Percentiles rank a stretch among this genome's conserved stretches.
Conservation (phyloP, 2,113 vertebrate genomes). For the Diphyllodes magnificus region DNA sequence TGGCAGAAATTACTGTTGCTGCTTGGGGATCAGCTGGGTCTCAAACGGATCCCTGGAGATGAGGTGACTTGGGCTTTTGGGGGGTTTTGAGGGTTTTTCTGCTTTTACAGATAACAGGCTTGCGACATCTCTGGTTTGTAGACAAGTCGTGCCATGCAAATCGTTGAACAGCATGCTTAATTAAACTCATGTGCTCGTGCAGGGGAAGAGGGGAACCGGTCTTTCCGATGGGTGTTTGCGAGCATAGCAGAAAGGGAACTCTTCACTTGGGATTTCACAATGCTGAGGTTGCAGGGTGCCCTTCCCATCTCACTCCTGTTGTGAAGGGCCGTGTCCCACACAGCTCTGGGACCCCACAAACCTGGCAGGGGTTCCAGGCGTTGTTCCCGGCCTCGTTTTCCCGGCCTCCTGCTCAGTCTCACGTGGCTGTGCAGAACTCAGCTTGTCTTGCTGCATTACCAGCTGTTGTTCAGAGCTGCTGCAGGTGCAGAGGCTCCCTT, state of each 20-base stretch:
- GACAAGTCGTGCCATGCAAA: background rate
- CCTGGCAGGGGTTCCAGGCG: accelerated
- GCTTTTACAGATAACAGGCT: background rate
- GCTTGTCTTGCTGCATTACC: background rate
- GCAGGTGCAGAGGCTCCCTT: background rate
- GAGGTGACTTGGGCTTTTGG: background rate
- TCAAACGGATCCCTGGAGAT: background rate
- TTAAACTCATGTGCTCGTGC: background rate
- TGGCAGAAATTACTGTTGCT: background rate
- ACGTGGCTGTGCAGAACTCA: accelerated
- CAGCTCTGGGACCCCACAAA: background rate
- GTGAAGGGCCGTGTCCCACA: accelerated
- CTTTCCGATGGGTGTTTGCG: background rate
- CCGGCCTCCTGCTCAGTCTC: background rate
- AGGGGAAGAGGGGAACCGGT: background rate
- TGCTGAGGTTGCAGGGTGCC: accelerated
- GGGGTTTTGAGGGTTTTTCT: background rate
- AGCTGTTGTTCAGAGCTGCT: background rate
- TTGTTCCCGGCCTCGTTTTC: accelerated
- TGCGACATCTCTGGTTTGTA: background rate
- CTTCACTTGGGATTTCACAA: constrained; percentile 11
- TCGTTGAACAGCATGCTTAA: background rate
- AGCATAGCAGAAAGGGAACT: background rate
- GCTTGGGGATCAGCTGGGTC: background rate
- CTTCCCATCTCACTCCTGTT: background rate